These are phyloP conservation scores for Chamaetylas fuelleborni DNA, from an alignment of 2,113 vertebrate species.

Conservation along the genomic window DNA sequence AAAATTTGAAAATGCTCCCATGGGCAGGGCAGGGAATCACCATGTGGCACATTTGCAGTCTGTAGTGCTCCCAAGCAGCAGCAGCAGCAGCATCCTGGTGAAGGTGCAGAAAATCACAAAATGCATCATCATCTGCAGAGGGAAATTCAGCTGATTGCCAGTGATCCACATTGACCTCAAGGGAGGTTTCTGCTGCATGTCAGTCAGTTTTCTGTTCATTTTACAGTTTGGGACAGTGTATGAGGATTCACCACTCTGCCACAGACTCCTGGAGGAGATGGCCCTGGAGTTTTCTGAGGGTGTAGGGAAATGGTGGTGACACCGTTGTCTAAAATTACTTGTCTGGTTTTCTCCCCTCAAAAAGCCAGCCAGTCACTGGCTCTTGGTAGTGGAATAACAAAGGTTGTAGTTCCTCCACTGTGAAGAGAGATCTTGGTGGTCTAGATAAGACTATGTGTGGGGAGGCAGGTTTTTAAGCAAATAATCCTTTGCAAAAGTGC, in stretches of 20 bases:
- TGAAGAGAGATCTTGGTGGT: background rate
- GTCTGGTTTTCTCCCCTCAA: background rate
- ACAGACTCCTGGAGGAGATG: background rate
- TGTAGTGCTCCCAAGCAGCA: background rate
- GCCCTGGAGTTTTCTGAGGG: background rate
- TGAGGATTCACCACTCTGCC: background rate
- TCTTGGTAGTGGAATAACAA: background rate
- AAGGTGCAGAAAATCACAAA: background rate
- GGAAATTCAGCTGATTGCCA: background rate
- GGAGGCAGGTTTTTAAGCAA: background rate
- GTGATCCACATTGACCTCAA: background rate
- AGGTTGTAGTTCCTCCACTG: background rate
- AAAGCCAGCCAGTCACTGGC: background rate
- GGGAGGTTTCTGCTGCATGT: background rate
- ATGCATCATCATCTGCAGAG: background rate
- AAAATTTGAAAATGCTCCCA: background rate
- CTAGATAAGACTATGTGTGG: background rate
- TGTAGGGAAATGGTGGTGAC: background rate
- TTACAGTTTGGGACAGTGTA: background rate
- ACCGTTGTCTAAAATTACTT: background rate
- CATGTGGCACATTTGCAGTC: accelerated
- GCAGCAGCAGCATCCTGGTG: background rate
- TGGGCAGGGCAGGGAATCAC: background rate
- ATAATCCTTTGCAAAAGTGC: background rate
- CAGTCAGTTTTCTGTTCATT: background rate